These are phyloP conservation scores for Platyscapa corneri DNA, from an alignment of 1,140 invertebrate species.

Conservation along the genomic window DNA sequence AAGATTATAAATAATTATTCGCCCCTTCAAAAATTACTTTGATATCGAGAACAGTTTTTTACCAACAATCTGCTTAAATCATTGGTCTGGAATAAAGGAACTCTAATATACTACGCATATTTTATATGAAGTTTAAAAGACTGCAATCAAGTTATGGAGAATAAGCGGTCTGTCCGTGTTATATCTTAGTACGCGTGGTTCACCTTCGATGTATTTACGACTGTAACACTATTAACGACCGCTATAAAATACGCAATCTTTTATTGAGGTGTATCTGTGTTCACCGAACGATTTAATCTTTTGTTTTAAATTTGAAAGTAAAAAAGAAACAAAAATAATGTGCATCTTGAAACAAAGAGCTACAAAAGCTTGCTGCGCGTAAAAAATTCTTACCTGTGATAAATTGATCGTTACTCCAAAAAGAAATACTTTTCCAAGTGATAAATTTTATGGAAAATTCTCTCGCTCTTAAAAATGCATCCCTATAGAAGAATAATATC, in stretches of 20 bases:
- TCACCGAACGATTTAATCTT: slow-evolving; percentile 21
- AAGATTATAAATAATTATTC: not conserved
- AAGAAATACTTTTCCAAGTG: not conserved
- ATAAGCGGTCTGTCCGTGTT: not conserved
- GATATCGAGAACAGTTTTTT: not conserved
- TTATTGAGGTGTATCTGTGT: slow-evolving; percentile 28
- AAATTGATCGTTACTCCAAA: slow-evolving; percentile 6
- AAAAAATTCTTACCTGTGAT: slow-evolving; percentile 4
- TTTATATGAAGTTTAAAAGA: not conserved
- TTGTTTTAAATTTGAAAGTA: slow-evolving; percentile 26
- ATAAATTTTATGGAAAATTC: not conserved
- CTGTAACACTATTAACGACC: slow-evolving; percentile 38
- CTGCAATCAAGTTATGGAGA: slow-evolving; percentile 32
- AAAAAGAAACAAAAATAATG: not conserved
- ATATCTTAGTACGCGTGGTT: not conserved
- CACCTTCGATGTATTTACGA: slow-evolving; percentile 39
- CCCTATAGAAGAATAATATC: too few relatives aligned
- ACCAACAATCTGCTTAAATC: not conserved
- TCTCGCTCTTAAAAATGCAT: not conserved
- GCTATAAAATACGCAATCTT: slow-evolving; percentile 20
- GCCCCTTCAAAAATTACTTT: not conserved
- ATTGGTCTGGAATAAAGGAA: slow-evolving; percentile 28
- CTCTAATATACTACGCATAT: not conserved
- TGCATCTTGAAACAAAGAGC: slow-evolving; percentile 6
- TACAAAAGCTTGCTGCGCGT: not conserved